Conservation (phyloP, 2,113 vertebrate genomes). For the Laticauda colubrina region DNA sequence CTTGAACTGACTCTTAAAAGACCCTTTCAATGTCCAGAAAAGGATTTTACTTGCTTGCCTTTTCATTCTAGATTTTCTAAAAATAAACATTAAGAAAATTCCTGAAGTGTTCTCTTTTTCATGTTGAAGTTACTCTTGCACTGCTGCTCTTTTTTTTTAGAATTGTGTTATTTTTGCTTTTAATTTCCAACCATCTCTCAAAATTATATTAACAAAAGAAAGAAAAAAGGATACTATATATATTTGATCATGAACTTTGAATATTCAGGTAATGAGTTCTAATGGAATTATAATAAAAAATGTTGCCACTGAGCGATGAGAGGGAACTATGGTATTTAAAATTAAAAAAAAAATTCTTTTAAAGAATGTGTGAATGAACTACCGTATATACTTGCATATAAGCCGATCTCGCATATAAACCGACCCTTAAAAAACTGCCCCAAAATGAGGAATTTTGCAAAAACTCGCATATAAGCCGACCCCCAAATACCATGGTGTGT, state of each 20-base stretch:
- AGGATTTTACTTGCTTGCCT: not conserved
- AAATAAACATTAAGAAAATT: not conserved
- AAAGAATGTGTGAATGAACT: not conserved
- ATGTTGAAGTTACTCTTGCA: not conserved
- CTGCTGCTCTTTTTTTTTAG: not conserved
- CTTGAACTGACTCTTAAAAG: not conserved
- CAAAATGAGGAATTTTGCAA: no score
- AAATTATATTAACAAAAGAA: not conserved
- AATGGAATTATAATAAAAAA: not conserved
- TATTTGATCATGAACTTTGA: not conserved
- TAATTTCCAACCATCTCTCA: not conserved
- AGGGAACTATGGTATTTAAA: not conserved
- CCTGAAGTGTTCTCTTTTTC: not conserved
- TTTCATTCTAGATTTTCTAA: not conserved
- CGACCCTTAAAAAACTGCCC: no score
- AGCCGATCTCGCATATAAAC: no score
- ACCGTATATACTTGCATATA: no score
- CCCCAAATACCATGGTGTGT: no score
- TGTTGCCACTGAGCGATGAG: not conserved
- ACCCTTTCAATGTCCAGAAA: not conserved
- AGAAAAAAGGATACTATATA: not conserved
- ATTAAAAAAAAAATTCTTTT: not conserved
- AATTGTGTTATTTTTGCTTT: not conserved
- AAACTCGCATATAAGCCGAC: no score
- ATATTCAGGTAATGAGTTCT: not conserved